These are phyloP conservation scores for Ateles fusciceps DNA, from an alignment of 2,797 vertebrate species.

Conservation along the genomic window DNA sequence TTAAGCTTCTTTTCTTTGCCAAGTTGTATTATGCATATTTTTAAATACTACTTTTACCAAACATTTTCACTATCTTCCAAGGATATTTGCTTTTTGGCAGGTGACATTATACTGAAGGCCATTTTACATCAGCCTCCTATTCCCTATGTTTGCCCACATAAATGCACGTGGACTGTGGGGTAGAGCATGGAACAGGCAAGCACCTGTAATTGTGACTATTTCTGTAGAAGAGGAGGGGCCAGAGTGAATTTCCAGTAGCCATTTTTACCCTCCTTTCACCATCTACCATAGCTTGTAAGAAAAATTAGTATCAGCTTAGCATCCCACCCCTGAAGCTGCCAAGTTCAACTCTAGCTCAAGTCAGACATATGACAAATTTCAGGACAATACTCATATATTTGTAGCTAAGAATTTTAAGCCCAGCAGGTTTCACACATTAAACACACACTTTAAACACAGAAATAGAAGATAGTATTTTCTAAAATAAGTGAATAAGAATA, in stretches of 20 bases:
- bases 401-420: not conserved
- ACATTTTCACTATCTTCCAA: not conserved
- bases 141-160: not conserved
- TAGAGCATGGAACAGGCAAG: not conserved
- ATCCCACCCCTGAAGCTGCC: not conserved
- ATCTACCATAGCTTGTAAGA: not conserved
- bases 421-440: not conserved
- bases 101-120: not conserved
- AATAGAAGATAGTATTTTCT: not conserved
- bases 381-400: not conserved
- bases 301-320: not conserved
- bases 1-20: not conserved
- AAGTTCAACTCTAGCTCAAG: not conserved
- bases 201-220: not conserved
- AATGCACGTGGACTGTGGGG: not conserved
- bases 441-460: not conserved
- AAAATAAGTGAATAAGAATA: not conserved
- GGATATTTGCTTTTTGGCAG: not conserved
- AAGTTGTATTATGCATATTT: not conserved
- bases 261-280: not conserved
- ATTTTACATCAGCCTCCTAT: not conserved
- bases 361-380: not conserved
- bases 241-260: not conserved
- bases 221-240: not conserved
- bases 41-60: not conserved